Base-by-base conservation (phyloP, 2,797 vertebrate genomes). In the Chrosomus eos region DNA sequence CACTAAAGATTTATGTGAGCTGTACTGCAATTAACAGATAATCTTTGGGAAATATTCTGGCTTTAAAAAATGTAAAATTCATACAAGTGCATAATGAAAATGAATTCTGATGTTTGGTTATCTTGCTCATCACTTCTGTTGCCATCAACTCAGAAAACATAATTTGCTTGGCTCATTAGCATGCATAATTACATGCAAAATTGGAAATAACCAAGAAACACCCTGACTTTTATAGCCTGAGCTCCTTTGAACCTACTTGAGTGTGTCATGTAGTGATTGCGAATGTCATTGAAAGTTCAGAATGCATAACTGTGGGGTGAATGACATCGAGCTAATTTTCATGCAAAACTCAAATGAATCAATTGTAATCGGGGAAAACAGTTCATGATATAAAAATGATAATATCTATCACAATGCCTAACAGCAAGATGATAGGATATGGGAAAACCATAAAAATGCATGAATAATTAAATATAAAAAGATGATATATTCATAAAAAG, bases 151-250 rank as follows among this genome's bases (percentile, higher is more conserved):
- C 80, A 82, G 89, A 91, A 84, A 80, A 81, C 80, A 48, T 80
- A 68, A 90, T 89, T 90, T 89, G 83, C 91, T 91, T 88, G 81
- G 82, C 85, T 90, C 18, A 84, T 93, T 92, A 92, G 86, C 87
- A 91, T 89, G 87, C 88, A 68, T 92, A 90, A 93, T 92, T 92
- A 87, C 86, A 93, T 94, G 89, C 93, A 91, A 91, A 88, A 93
- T 92, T 92, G 87, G 91, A 85, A 90, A 86, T 85, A 89, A 90
- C 76, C 85, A 86, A 91, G 90, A 91, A 83, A 76, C 68, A 51
- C 58, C 80, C 88, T 88, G 89, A 88, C 64, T 85, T 81, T 53
- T 79, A 87, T 83, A 89, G 83, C 64, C 68, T 58, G 38, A 31
- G 80, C 2, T 28, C 40, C 87, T 92, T 90, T 89, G 85, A 92